A percentile compares a stretch with the other conserved stretches of the same genome.
These are phyloP conservation scores for Pseudanteris insignis DNA, from an alignment of 2,888 invertebrate species.

Conservation along the genomic window DNA sequence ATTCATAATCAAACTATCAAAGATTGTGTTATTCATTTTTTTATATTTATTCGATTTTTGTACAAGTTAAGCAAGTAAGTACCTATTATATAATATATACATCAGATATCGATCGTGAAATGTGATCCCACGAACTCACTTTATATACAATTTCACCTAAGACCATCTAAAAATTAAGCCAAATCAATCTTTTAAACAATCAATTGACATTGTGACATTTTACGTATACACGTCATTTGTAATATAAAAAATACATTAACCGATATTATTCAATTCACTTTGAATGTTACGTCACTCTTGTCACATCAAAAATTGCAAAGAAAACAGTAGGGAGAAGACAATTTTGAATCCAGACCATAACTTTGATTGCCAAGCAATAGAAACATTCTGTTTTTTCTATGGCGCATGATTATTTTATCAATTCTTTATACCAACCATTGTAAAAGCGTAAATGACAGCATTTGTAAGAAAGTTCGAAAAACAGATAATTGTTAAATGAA, in stretches of 20 bases:
- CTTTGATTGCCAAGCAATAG: conserved; percentile 11
- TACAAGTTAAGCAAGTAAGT: conserved; percentile 15
- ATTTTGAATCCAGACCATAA: conserved; percentile 4
- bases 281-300: background rate
- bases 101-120: conserved; percentile 3
- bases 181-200: too few species aligned
- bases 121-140: background rate
- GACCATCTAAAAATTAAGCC: too few species aligned
- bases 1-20: too few species aligned
- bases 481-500: too few species aligned
- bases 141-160: conserved; percentile 14
- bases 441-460: too few species aligned
- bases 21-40: conserved; percentile 4
- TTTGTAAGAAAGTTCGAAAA: too few species aligned
- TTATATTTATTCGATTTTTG: conserved; percentile 2
- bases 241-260: conserved; percentile 24
- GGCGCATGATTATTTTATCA: background rate
- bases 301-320: conserved; percentile 1
- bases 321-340: conserved; percentile 12
- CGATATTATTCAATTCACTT: conserved; percentile 2
- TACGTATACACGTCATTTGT: too few species aligned
- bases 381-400: background rate
- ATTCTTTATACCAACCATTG: too few species aligned
- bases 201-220: too few species aligned
- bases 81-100: conserved; percentile 18